A percentile compares a stretch with the other conserved stretches of the same genome.
phyloP scores from a whole-genome alignment of 1,140 invertebrate species.

The Hormaphis cornu region DNA sequence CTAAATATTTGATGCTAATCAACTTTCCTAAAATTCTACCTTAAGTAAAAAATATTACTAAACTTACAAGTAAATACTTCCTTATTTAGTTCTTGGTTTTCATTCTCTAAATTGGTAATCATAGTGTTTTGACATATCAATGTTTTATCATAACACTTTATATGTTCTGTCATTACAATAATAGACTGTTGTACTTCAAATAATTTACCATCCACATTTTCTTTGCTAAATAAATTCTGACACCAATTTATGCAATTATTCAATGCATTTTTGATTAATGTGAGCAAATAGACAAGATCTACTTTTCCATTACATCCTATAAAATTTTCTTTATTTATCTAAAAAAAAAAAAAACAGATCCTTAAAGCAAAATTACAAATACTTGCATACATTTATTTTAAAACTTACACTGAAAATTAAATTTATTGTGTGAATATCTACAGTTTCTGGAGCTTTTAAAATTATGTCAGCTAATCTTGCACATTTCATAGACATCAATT shows the following conservation, averaged over 20 bases:
- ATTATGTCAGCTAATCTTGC: neutral
- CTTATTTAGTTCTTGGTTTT: neutral
- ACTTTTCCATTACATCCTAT: neutral
- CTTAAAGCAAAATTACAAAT: neutral
- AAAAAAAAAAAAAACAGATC: neutral
- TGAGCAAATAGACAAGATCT: neutral
- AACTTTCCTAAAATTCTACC: too few species aligned
- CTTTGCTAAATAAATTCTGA: neutral
- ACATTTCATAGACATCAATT: neutral
- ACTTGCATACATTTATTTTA: neutral
- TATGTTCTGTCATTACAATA: neutral
- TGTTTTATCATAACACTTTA: neutral
- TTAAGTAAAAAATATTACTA: neutral
- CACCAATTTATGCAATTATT: neutral
- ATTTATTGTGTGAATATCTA: neutral
- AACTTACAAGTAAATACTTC: slow-evolving; percentile 5
- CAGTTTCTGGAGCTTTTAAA: neutral
- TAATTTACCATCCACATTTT: neutral
- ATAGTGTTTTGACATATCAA: neutral
- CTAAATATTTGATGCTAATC: too few species aligned
- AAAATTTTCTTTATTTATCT: neutral
- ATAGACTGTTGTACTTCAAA: neutral
- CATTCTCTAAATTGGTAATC: neutral
- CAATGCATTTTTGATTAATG: neutral
- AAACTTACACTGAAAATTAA: neutral